Evolutionary conservation across 2,113 vertebrate genomes (phyloP).

Genomic region (Tragulus kanchil): DNA sequence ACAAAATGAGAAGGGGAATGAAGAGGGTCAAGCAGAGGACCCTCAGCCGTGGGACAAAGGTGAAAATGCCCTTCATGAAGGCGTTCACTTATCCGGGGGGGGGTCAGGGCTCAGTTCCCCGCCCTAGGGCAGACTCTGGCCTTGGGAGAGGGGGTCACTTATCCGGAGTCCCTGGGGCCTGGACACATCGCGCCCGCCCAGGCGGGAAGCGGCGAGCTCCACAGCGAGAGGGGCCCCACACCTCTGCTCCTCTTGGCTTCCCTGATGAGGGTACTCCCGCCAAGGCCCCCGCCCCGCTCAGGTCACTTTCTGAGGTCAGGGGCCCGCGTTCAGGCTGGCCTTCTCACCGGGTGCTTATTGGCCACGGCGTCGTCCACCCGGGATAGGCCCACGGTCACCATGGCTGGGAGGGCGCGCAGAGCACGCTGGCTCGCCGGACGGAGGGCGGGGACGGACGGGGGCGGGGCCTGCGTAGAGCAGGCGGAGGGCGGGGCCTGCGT

Average conservation of each 20-base stretch:
- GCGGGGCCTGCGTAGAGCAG: background rate
- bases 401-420: rapidly evolving
- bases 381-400: constrained; percentile 93
- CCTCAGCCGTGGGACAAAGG: constrained; percentile 79
- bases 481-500: background rate
- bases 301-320: background rate
- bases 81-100: constrained; percentile 87
- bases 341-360: constrained; percentile 91
- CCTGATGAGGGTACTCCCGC: background rate
- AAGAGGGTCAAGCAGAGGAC: background rate
- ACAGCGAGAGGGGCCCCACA: background rate
- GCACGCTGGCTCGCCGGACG: rapidly evolving
- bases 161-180: background rate
- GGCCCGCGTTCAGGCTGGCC: background rate
- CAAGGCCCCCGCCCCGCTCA: background rate
- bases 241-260: background rate
- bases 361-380: constrained; percentile 91
- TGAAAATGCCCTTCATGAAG: constrained; percentile 93
- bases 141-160: background rate
- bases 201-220: background rate
- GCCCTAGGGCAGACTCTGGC: background rate
- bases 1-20: background rate
- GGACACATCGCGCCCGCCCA: background rate
- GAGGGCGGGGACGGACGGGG: background rate
- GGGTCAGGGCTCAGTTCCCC: background rate